Evolutionary conservation across 1,140 invertebrate species (phyloP).

Genomic region (Apocrypta bakeri): DNA sequence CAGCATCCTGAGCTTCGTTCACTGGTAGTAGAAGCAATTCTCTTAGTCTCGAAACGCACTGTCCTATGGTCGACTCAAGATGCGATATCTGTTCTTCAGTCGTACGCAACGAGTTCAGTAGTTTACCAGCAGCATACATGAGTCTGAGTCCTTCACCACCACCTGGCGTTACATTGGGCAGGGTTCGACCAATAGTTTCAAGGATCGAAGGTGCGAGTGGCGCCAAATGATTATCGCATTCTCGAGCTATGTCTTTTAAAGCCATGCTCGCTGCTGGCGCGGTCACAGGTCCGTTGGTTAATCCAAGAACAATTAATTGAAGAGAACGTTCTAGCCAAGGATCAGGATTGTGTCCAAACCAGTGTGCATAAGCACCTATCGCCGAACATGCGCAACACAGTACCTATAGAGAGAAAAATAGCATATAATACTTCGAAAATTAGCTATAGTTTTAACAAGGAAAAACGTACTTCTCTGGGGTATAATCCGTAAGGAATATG

Average conservation of each 20-base stretch:
- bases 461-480: constrained; percentile 63
- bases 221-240: constrained; percentile 83
- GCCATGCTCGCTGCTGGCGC: constrained; percentile 88
- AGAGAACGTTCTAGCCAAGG: constrained; percentile 82
- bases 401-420: constrained; percentile 56
- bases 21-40: constrained; percentile 73
- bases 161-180: constrained; percentile 59
- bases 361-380: constrained; percentile 85
- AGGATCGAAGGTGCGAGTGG: constrained; percentile 79
- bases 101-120: constrained; percentile 80
- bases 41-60: constrained; percentile 80
- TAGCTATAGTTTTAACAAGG: background rate
- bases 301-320: constrained; percentile 80
- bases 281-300: constrained; percentile 80
- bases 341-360: constrained; percentile 83
- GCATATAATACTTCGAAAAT: constrained; percentile 10
- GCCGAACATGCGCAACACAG: constrained; percentile 66
- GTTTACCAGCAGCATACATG: constrained; percentile 86
- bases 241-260: constrained; percentile 87
- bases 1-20: constrained; percentile 49
- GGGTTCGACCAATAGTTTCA: constrained; percentile 62
- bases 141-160: constrained; percentile 79
- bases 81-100: constrained; percentile 79
- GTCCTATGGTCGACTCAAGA: constrained; percentile 81
- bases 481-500: constrained; percentile 79